phyloP scores from a whole-genome alignment of 1,140 invertebrate genomes.

The Achroia grisella region DNA sequence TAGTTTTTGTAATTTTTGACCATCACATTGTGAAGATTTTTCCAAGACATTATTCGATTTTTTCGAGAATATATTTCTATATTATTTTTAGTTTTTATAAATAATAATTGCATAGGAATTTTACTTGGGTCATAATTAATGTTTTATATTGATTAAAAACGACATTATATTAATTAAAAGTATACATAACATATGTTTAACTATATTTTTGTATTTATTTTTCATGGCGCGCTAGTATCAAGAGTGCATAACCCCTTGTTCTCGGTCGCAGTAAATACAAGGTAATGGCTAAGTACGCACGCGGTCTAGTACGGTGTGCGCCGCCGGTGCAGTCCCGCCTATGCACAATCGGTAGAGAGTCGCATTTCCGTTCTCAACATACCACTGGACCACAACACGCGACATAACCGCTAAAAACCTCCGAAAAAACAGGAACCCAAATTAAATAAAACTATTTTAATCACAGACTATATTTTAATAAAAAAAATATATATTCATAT shows the following conservation, averaged over 20 bases:
- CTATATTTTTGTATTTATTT: conserved; percentile 5
- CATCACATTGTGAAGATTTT: too few species aligned
- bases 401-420: conserved; percentile 57
- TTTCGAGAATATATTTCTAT: too few species aligned
- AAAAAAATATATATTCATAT: conserved; percentile 57
- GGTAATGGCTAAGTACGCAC: conserved; percentile 73
- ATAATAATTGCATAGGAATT: too few species aligned
- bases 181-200: conserved; percentile 10
- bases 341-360: conserved; percentile 66
- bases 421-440: conserved; percentile 41
- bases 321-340: conserved; percentile 64
- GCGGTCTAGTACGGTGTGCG: conserved; percentile 62
- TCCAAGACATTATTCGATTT: too few species aligned
- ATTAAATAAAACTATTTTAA: conserved; percentile 47
- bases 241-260: conserved; percentile 25
- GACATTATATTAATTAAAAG: too few species aligned
- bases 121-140: too few species aligned
- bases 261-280: conserved; percentile 68
- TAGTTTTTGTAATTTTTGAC: too few species aligned
- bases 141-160: too few species aligned
- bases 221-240: conserved; percentile 42
- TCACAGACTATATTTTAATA: conserved; percentile 55
- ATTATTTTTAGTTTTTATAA: too few species aligned
- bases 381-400: conserved; percentile 54
- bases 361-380: conserved; percentile 58